These are phyloP conservation scores for Mus caroli DNA, from an alignment of 2,797 vertebrate species.

Conservation along the genomic window DNA sequence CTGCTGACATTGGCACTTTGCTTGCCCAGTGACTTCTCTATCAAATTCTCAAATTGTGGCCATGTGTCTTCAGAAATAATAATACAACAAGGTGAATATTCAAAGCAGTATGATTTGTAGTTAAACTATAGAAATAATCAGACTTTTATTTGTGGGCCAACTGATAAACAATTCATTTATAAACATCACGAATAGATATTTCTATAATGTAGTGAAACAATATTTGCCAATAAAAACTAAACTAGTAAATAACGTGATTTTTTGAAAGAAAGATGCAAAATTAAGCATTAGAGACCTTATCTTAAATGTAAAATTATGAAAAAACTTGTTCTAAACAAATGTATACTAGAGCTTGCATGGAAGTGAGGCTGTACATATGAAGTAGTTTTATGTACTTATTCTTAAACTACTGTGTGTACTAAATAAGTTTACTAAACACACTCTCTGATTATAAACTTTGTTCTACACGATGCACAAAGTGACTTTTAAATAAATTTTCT, in stretches of 20 bases:
- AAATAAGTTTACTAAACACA: constrained; percentile 1
- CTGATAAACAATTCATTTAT: background rate
- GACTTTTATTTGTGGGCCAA: background rate
- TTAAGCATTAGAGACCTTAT: background rate
- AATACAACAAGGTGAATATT: background rate
- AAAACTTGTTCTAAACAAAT: background rate
- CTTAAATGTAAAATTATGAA: background rate
- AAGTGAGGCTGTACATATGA: background rate
- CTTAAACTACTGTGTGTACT: background rate
- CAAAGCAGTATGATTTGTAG: background rate
- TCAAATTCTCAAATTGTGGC: background rate
- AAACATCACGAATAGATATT: background rate
- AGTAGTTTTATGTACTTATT: background rate
- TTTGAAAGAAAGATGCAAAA: background rate
- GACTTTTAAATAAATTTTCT: constrained; percentile 10
- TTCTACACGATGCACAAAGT: background rate
- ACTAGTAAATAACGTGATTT: background rate
- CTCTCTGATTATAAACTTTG: background rate
- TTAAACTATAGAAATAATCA: background rate
- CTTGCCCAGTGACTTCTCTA: background rate
- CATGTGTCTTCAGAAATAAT: background rate
- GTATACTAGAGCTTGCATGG: background rate
- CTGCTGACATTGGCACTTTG: background rate
- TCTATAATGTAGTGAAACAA: background rate
- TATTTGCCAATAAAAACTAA: background rate